Conservation (phyloP, 64 coral and sea anemone genomes). For the Montipora sp. region DNA sequence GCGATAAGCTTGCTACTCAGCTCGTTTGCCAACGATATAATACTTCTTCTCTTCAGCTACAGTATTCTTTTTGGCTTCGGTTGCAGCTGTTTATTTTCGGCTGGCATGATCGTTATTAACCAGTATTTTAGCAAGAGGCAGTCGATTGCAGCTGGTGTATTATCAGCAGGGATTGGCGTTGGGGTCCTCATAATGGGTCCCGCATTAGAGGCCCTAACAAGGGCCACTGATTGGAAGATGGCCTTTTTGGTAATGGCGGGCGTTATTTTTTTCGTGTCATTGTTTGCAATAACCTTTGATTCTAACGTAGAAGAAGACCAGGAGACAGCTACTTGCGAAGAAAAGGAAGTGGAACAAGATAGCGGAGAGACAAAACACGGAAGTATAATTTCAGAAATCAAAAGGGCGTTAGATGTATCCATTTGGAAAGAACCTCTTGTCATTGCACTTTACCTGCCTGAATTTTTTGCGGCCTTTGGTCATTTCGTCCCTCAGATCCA, state of each 20-base stretch:
- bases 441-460: background rate
- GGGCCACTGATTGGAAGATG: slow-evolving; percentile 39
- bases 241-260: slow-evolving; percentile 53
- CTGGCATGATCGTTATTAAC: slow-evolving; percentile 37
- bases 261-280: background rate
- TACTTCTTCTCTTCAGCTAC: slow-evolving; percentile 45
- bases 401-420: slow-evolving; percentile 24
- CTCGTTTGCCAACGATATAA: slow-evolving; percentile 40
- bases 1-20: slow-evolving; percentile 6
- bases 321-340: background rate
- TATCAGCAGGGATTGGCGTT: slow-evolving; percentile 31
- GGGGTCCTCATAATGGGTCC: slow-evolving; percentile 59
- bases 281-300: slow-evolving; percentile 36
- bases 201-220: slow-evolving; percentile 17
- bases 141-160: slow-evolving; percentile 39
- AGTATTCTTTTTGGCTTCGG: slow-evolving; percentile 57
- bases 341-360: background rate
- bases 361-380: background rate
- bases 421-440: slow-evolving; percentile 65
- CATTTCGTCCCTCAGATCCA: slow-evolving; percentile 55
- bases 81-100: slow-evolving; percentile 48
- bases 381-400: background rate
- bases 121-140: slow-evolving; percentile 60
- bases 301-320: slow-evolving; percentile 34
- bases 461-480: slow-evolving; percentile 19